Evolutionary conservation across 2,888 invertebrate species (phyloP), one percentile per base, ranked within the genome.

Genomic region (Hermaeophaga mercurialis): DNA sequence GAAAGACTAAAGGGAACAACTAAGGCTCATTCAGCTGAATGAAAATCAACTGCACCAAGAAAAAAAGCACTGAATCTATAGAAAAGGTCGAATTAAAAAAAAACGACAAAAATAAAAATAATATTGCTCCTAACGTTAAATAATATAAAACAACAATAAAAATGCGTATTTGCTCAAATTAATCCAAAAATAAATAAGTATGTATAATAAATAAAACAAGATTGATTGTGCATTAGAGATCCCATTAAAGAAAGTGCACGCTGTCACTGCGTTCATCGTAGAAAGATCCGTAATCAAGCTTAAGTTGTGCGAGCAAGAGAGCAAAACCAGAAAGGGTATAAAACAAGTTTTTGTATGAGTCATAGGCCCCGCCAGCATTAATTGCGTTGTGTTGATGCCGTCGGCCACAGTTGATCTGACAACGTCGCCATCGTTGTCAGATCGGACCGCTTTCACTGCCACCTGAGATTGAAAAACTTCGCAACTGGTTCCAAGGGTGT

Each of bases 281-380:
- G 15, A 52, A 48, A 47, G 41, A 54, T 46, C 56, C 54, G 26
- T 47, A 57, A 63, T 53, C 58, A 60, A 41, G 41, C 50, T 11
- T 41, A 39, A 54, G 59, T 65, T 46, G 41, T 36, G 48, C 53
- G 49, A 58, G 59, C 55, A 63, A 54, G 52, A 66, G 60, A 64
- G 65, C 55, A 67, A 65, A 64, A 68, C 62, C 68, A 66, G 68
- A 67, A 71, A 67, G 70, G 69, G 66, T 66, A 69, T 64, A 65
- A 69, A 73, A 73, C 73, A 66, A 72, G 73, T 73, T 73, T 71
- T 70, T 70, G 70, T 70, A 70, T 72, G 73, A 73, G 67, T 73
- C 73, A 73, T 64, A 56, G 59, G 59, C 59, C 58, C 65, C 45
- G 56, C 56, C 53, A 31, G 38, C 41, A 53, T 48, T 60, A 54